Evolutionary conservation across 2,797 vertebrate species (phyloP).

Genomic region (Xyrichtys novacula): DNA sequence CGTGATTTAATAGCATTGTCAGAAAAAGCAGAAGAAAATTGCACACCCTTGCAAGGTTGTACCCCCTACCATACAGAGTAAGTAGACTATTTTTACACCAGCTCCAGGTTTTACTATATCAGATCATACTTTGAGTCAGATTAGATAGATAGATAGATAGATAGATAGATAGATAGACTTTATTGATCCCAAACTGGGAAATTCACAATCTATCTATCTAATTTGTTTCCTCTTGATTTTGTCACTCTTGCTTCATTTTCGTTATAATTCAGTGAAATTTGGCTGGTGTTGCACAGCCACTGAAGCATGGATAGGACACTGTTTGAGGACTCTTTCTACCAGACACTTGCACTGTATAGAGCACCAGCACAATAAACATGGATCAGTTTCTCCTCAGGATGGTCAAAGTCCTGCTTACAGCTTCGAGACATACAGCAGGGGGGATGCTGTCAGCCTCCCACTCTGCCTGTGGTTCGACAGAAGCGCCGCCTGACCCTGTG

Average conservation of each 20-base stretch:
- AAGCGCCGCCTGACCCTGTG: conserved; percentile 52
- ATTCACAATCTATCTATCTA: no score
- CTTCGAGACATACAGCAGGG: conserved; percentile 15
- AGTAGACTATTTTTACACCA: no score
- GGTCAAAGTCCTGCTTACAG: conserved; percentile 23
- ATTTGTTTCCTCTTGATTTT: no score
- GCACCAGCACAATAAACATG: conserved; percentile 6
- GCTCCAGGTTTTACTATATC: no score
- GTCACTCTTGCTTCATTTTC: background rate
- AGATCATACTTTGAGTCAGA: no score
- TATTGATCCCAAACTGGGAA: no score
- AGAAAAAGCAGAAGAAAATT: no score
- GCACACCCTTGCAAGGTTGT: no score
- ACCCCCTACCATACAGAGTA: no score
- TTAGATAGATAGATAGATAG: no score
- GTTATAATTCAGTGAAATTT: background rate
- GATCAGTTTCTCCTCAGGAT: conserved; percentile 18
- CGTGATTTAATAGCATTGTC: no score
- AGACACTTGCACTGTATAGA: background rate
- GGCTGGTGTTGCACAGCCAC: background rate
- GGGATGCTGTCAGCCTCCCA: conserved; percentile 48
- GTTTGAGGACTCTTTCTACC: background rate
- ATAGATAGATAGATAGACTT: no score
- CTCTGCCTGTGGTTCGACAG: conserved; percentile 60
- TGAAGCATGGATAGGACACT: conserved; percentile 7